phyloP scores from a whole-genome alignment of 2,113 vertebrate genomes.

The Myrmecobius fasciatus region DNA sequence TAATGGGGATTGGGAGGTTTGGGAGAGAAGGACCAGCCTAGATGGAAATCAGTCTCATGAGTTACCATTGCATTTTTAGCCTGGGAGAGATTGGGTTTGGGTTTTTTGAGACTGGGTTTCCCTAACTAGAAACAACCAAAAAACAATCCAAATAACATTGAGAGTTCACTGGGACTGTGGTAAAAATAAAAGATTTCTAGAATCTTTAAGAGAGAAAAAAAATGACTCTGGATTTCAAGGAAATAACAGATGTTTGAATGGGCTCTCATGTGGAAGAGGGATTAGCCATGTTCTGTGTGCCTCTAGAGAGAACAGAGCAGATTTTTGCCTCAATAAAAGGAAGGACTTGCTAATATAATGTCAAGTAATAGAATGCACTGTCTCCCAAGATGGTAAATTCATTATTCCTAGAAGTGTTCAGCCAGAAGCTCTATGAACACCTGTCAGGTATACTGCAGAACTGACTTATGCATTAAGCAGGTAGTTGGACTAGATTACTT shows the following conservation, averaged over 20 bases:
- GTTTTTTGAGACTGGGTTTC: background rate
- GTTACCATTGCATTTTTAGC: background rate
- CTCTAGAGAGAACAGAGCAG: background rate
- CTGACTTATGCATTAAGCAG: background rate
- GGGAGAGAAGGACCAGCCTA: background rate
- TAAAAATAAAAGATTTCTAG: background rate
- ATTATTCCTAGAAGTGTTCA: background rate
- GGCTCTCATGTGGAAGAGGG: background rate
- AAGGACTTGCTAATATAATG: background rate
- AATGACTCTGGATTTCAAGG: background rate
- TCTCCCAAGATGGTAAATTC: background rate
- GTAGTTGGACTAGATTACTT: background rate
- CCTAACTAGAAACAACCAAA: background rate
- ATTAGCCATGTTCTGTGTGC: background rate
- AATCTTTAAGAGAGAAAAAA: background rate
- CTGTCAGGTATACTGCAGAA: background rate
- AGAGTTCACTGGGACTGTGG: background rate
- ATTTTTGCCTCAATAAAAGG: background rate
- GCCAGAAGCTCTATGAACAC: background rate
- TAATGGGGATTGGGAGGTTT: background rate
- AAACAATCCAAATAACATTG: background rate
- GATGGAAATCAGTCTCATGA: background rate
- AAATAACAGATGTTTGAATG: background rate
- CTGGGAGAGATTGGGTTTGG: background rate
- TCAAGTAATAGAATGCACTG: background rate